Evolutionary conservation across 2,797 vertebrate species (phyloP).

Genomic region (Spinus olivaceus): DNA sequence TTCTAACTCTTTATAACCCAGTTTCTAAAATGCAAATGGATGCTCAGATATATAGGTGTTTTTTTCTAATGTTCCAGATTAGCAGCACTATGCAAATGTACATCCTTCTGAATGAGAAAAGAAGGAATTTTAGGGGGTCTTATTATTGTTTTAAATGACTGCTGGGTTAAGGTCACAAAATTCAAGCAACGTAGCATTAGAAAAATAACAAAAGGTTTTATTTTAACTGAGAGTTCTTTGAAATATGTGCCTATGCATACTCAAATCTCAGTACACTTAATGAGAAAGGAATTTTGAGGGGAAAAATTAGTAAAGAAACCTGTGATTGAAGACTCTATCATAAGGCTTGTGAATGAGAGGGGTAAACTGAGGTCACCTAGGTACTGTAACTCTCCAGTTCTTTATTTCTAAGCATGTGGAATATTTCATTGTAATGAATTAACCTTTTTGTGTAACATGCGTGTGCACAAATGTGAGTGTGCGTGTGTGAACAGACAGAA

Average conservation of each 20-base stretch:
- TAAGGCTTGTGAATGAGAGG: not conserved
- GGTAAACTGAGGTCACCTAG: not conserved
- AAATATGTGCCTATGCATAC: not conserved
- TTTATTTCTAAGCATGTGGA: not conserved
- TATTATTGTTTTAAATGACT: not conserved
- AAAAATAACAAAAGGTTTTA: not conserved
- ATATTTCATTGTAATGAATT: not conserved
- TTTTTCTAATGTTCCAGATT: not conserved
- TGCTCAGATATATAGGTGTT: not conserved
- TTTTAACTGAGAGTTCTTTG: not conserved
- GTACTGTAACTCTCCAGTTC: not conserved
- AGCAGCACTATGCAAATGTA: not conserved
- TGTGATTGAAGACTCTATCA: not conserved
- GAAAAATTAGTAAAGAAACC: not conserved
- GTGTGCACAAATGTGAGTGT: accelerated
- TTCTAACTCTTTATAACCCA: not conserved
- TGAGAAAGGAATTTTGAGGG: not conserved
- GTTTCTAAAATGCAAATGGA: not conserved
- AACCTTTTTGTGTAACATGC: not conserved
- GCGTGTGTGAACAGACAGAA: not conserved
- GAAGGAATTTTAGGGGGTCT: not conserved
- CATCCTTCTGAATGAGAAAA: not conserved
- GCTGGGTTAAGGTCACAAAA: not conserved
- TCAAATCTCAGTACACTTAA: not conserved
- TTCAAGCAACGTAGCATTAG: not conserved